These are phyloP conservation scores for Euura lappo DNA, from an alignment of 1,140 invertebrate species.

Conservation along the genomic window DNA sequence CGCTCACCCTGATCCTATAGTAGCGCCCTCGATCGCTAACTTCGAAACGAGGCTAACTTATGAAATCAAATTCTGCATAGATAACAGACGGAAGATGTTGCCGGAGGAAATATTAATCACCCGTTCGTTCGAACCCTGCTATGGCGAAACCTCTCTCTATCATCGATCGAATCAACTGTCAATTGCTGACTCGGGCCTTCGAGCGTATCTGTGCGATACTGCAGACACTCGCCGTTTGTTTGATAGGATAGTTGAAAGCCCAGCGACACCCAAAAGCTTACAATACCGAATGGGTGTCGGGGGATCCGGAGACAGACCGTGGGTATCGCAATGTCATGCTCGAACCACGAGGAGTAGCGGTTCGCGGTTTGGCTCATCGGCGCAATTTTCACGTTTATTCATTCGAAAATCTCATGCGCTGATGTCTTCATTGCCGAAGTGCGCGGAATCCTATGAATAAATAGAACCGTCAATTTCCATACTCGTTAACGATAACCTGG, in stretches of 20 bases:
- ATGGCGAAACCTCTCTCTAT: not conserved
- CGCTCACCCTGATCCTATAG: constrained; percentile 33
- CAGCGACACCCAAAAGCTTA: no score
- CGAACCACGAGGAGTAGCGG: no score
- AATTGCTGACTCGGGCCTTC: not conserved
- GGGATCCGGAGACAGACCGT: no score
- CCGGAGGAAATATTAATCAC: constrained; percentile 36
- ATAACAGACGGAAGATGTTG: constrained; percentile 41
- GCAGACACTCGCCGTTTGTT: no score
- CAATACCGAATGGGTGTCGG: no score
- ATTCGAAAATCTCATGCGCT: constrained; percentile 2
- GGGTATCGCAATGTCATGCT: no score
- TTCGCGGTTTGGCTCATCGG: constrained; percentile 10
- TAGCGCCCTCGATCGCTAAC: constrained; percentile 5
- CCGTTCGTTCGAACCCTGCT: no score
- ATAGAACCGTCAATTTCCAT: constrained; percentile 55
- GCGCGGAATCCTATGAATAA: constrained; percentile 46
- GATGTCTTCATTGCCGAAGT: constrained; percentile 41
- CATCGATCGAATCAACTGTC: constrained; percentile 41
- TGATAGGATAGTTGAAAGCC: no score
- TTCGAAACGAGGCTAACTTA: no score
- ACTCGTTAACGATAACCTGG: constrained; percentile 49
- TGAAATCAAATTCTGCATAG: constrained; percentile 40
- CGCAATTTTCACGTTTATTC: constrained; percentile 28
- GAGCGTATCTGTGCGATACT: not conserved